phyloP scores from a whole-genome alignment of 2,797 vertebrate species.

The Carcharodon carcharias region DNA sequence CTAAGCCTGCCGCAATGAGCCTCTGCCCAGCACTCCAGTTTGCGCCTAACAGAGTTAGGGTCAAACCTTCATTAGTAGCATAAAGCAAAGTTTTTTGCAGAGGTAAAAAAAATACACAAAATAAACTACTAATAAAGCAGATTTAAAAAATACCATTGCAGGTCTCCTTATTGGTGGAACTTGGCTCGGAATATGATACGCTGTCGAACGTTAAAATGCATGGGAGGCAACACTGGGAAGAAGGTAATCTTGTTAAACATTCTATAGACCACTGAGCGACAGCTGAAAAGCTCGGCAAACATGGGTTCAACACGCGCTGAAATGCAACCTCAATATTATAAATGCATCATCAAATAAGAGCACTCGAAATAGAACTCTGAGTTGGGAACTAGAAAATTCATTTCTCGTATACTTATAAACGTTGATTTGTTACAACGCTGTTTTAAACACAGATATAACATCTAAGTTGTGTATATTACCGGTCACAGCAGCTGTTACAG shows the following conservation, averaged over 20 bases:
- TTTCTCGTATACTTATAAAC: not conserved
- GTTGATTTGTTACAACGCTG: not conserved
- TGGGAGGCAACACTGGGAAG: not conserved
- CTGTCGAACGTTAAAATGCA: not conserved
- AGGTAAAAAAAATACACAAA: not conserved
- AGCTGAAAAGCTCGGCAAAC: not conserved
- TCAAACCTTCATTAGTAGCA: not conserved
- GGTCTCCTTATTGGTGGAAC: not conserved
- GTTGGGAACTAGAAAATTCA: not conserved
- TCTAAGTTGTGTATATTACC: not conserved
- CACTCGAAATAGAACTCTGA: not conserved
- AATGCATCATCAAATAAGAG: not conserved
- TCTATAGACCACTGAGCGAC: too few species aligned
- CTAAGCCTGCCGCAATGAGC: not conserved
- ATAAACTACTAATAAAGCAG: not conserved
- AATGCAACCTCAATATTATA: not conserved
- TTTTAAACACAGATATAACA: not conserved
- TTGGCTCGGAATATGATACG: not conserved
- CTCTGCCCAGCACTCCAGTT: not conserved
- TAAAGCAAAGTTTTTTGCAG: not conserved
- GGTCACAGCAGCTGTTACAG: slow-evolving; percentile 9
- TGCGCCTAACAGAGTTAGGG: not conserved
- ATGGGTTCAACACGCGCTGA: not conserved
- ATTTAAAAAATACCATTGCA: not conserved
- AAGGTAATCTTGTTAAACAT: not conserved